Percentiles rank a stretch among this genome's conserved stretches.
phyloP scores from a whole-genome alignment of 2,888 invertebrate genomes.

The Nomada flava region DNA sequence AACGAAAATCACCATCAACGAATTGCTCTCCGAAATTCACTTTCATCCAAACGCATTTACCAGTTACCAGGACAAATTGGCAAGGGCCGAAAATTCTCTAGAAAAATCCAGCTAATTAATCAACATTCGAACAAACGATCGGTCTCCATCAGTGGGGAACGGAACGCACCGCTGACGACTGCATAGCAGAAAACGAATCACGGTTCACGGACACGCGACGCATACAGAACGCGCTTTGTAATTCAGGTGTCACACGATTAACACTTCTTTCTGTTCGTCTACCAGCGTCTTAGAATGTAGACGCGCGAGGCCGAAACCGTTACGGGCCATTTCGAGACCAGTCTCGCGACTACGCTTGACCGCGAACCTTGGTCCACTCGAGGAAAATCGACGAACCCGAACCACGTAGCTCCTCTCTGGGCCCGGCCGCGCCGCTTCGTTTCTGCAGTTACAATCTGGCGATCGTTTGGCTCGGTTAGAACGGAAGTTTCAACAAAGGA shows the following conservation, averaged over 20 bases:
- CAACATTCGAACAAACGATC: too few relatives aligned
- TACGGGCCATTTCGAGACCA: constrained; percentile 79
- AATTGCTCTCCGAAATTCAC: constrained; percentile 4
- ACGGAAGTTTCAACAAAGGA: too few relatives aligned
- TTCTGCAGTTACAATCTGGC: constrained; percentile 18
- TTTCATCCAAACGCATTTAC: neutral
- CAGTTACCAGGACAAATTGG: neutral
- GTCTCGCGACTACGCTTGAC: constrained; percentile 77
- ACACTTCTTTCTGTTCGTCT: constrained; percentile 57
- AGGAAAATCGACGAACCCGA: constrained; percentile 31
- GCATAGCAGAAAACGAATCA: constrained; percentile 51
- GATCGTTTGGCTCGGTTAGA: constrained; percentile 3
- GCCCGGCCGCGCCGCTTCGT: constrained; percentile 21
- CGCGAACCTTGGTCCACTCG: constrained; percentile 63
- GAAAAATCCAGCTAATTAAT: neutral
- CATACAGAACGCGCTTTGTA: constrained; percentile 68
- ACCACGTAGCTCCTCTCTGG: neutral
- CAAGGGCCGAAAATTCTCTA: neutral
- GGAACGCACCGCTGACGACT: neutral
- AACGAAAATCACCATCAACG: constrained; percentile 35
- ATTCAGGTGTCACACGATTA: constrained; percentile 68
- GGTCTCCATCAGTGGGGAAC: neutral
- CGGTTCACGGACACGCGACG: constrained; percentile 48
- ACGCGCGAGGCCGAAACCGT: constrained; percentile 78
- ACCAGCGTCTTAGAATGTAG: constrained; percentile 58